Evolutionary conservation across 2,797 vertebrate genomes (phyloP).

Genomic region (Phataginus tricuspis): DNA sequence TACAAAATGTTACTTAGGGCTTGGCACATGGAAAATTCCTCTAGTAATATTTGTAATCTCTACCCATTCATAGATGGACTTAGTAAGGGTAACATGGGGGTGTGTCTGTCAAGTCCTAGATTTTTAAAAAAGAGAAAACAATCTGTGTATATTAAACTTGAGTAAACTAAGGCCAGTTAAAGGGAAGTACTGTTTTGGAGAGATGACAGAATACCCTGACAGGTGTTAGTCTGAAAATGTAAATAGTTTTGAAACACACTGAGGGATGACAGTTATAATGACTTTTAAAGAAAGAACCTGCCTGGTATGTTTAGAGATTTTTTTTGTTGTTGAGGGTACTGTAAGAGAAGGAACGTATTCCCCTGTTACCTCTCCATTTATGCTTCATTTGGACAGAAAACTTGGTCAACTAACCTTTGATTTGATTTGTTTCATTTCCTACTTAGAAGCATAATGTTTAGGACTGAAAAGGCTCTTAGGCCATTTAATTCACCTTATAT

Average conservation of each 20-base stretch:
- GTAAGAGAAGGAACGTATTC: neutral
- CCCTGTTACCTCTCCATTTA: neutral
- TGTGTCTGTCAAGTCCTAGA: neutral
- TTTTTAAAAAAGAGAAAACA: neutral
- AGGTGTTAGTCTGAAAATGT: constrained; percentile 31
- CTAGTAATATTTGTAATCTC: neutral
- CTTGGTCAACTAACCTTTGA: constrained; percentile 1
- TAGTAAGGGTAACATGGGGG: neutral
- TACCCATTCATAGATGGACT: neutral
- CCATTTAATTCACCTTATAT: neutral
- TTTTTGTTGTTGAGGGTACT: neutral
- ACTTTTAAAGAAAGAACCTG: neutral
- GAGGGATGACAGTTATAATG: neutral
- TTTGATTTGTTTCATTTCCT: neutral
- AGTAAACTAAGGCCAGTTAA: neutral
- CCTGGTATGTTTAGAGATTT: neutral
- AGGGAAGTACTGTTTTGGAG: neutral
- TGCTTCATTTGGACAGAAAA: constrained; percentile 1
- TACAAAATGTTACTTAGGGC: neutral
- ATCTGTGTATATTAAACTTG: neutral
- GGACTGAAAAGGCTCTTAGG: neutral
- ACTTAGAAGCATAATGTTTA: neutral
- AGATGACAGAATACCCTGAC: neutral
- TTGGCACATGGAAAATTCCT: neutral
- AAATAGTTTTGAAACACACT: neutral